Evolutionary conservation across 2,888 invertebrate species (phyloP).

Genomic region (Catocala sponsa): DNA sequence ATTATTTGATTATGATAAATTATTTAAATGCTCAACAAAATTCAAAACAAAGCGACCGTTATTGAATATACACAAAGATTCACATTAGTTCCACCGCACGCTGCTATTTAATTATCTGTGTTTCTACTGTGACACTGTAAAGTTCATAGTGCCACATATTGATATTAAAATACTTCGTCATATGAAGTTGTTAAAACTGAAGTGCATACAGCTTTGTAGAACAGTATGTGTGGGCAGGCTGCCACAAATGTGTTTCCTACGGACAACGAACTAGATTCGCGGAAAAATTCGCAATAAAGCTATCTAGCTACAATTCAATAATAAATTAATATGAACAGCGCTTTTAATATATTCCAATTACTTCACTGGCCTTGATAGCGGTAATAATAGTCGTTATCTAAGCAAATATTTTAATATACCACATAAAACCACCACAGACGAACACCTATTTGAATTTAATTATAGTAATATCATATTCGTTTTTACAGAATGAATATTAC

Average conservation of each 20-base stretch:
- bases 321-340: conserved; percentile 15
- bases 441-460: too few species aligned
- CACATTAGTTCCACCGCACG: too few species aligned
- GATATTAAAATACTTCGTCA: conserved; percentile 31
- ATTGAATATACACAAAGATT: too few species aligned
- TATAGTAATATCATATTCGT: too few species aligned
- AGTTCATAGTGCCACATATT: conserved; percentile 16
- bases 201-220: conserved; percentile 24
- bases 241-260: conserved; percentile 1
- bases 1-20: too few species aligned
- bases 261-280: not conserved
- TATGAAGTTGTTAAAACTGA: conserved; percentile 23
- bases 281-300: conserved; percentile 8
- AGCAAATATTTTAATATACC: conserved; percentile 12
- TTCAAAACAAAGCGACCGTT: too few species aligned
- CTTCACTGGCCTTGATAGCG: conserved; percentile 13
- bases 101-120: too few species aligned
- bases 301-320: not conserved
- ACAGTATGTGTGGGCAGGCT: conserved; percentile 30
- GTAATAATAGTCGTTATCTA: conserved; percentile 12
- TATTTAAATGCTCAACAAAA: too few species aligned
- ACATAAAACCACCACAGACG: too few species aligned
- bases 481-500: too few species aligned
- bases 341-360: conserved; percentile 18
- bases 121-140: not conserved